Conservation (phyloP, 2,888 invertebrate genomes). For the Thecocarcelia acutangulata region DNA sequence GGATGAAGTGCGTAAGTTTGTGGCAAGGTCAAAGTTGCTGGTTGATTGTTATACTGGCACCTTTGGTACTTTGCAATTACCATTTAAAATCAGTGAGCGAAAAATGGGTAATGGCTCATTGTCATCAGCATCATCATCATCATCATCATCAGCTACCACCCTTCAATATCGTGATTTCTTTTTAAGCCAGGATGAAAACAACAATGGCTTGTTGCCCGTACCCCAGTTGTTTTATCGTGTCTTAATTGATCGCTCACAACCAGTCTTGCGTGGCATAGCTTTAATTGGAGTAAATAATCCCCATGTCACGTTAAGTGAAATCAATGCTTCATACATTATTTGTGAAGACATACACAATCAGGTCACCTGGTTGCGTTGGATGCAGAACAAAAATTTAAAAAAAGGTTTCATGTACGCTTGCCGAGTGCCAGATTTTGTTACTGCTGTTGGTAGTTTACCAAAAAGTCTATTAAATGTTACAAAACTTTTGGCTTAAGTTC, state of each 20-base stretch:
- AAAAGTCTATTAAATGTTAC: conserved; percentile 70
- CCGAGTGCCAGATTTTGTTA: conserved; percentile 73
- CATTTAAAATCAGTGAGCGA: conserved; percentile 28
- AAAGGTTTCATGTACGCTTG: conserved; percentile 78
- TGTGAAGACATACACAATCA: conserved; percentile 74
- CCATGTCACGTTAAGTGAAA: conserved; percentile 74
- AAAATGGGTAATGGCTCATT: neutral
- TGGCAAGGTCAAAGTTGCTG: conserved; percentile 75
- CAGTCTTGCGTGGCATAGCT: conserved; percentile 81
- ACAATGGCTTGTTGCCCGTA: conserved; percentile 81
- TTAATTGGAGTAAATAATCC: conserved; percentile 82
- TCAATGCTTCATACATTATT: conserved; percentile 72
- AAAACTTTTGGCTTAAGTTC: conserved; percentile 69
- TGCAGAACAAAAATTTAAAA: conserved; percentile 71
- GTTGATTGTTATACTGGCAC: conserved; percentile 83
- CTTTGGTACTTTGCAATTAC: conserved; percentile 82
- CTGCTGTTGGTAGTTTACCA: conserved; percentile 73
- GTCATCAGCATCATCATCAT: neutral
- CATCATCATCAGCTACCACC: neutral
- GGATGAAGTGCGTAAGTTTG: conserved; percentile 81
- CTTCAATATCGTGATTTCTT: conserved; percentile 75
- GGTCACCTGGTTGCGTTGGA: conserved; percentile 74
- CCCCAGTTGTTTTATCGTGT: conserved; percentile 84
- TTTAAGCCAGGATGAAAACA: conserved; percentile 76
- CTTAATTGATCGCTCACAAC: conserved; percentile 81